These are phyloP conservation scores for Anoplophora glabripennis DNA, from an alignment of 1,140 invertebrate species.

Conservation along the genomic window DNA sequence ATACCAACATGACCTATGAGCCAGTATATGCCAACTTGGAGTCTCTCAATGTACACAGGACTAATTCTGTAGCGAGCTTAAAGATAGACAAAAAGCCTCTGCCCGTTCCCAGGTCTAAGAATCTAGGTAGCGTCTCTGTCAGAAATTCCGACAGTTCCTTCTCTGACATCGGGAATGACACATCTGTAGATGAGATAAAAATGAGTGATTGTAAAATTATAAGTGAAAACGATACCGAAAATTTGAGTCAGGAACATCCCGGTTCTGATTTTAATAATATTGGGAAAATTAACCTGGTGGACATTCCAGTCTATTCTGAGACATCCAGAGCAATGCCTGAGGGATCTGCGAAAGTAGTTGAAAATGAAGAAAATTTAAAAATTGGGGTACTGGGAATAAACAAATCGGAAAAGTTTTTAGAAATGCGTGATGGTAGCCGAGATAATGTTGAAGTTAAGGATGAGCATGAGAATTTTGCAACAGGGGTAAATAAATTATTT, in stretches of 20 bases:
- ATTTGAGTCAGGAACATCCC: neutral
- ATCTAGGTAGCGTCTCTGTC: conserved; percentile 3
- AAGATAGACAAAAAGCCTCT: conserved; percentile 3
- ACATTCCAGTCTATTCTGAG: neutral
- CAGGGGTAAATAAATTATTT: neutral
- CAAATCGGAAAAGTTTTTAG: conserved; percentile 2
- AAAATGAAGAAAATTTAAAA: neutral
- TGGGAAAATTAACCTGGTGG: neutral
- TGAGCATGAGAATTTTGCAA: conserved; percentile 2
- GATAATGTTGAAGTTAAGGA: neutral
- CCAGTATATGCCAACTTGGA: conserved; percentile 27
- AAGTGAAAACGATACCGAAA: neutral
- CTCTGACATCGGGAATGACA: neutral
- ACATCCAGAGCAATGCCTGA: conserved; percentile 14
- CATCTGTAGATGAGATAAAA: neutral
- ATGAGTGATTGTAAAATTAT: conserved; percentile 11
- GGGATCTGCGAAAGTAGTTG: neutral
- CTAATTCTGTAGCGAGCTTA: neutral
- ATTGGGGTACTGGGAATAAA: neutral
- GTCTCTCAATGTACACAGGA: neutral
- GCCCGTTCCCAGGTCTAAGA: conserved; percentile 12
- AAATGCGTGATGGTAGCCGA: neutral
- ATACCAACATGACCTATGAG: conserved; percentile 14
- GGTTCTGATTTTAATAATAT: neutral
- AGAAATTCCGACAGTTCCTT: neutral